Evolutionary conservation across 92 coral and sea anemone genomes (phyloP).

Genomic region (Porites lobata): DNA sequence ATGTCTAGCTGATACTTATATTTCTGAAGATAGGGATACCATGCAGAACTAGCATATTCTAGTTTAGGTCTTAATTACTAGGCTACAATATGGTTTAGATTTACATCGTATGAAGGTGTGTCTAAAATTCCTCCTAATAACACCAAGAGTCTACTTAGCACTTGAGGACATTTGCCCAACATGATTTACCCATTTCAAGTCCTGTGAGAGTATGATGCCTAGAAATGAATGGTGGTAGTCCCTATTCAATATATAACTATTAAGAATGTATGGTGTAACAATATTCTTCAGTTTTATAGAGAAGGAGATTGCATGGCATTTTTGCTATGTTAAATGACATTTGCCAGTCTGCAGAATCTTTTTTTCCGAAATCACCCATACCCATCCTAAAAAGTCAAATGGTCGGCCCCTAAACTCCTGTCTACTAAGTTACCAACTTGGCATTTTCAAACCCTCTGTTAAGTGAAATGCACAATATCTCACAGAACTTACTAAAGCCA

Average conservation of each 20-base stretch:
- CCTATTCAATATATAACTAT: not conserved
- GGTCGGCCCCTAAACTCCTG: too few relatives aligned
- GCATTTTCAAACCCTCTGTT: too few relatives aligned
- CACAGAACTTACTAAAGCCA: too few relatives aligned
- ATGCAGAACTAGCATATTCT: slow-evolving; percentile 71
- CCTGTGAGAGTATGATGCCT: not conserved
- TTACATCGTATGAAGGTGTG: not conserved
- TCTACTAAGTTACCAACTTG: too few relatives aligned
- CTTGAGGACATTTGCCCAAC: not conserved
- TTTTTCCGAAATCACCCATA: not conserved
- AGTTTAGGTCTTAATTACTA: slow-evolving; percentile 57
- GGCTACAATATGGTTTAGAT: slow-evolving; percentile 36
- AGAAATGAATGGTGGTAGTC: not conserved
- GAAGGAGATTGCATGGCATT: not conserved
- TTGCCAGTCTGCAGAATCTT: not conserved
- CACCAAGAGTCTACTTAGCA: not conserved
- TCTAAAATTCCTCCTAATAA: not conserved
- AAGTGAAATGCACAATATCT: too few relatives aligned
- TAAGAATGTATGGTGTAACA: not conserved
- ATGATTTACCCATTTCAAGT: not conserved
- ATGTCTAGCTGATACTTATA: slow-evolving; percentile 42
- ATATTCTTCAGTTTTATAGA: not conserved
- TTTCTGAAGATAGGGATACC: slow-evolving; percentile 64
- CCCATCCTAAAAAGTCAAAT: too few relatives aligned
- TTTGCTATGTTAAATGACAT: not conserved